Base-by-base conservation (phyloP, 2,113 vertebrate species). In the Crotophaga sulcirostris region DNA sequence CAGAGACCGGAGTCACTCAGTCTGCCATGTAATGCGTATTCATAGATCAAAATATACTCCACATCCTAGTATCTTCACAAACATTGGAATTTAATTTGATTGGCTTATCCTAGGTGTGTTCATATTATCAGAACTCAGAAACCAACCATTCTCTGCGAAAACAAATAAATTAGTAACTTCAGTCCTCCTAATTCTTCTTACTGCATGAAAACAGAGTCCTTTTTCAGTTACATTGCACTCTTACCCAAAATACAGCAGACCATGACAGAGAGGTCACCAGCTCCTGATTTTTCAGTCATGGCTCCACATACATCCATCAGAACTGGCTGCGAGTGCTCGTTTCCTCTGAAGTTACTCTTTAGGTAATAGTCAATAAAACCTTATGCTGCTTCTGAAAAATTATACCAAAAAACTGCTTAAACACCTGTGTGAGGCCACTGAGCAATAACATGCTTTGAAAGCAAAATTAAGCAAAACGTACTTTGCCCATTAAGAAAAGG, bases 401-500 rank as follows among this genome's bases (percentile, higher is more conserved):
- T 90, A 44, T 81, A 82, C 83, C 70, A 75, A 69, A 67, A 62
- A 93, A 87, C 73, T 82, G 66, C 85, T 94, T 93, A 90, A 97
- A 96, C 94, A 96, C 91, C 94, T 96, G 94, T 51, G 67, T 91
- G 94, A 87, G 95, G 93, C 94, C 93, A 93, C 96, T 67, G 80
- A 97, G 88, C 93, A 96, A 96, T 96, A 93, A 96, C 86, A 67
- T 74, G 77, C 73, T 82, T 10, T 78, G 85, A 84, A 95, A 95
- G 73, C 83, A 89, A 90, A 96, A 95, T 95, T 95, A 96, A 70
- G 77, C 90, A 92, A 89, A 93, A 60, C 42, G 2, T 82, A 64
- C 84, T 86, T 89, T 76, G 84, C 66, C 95, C 90, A 96, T 97
- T 97, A 97, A 96, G 86, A 92, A 95, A 97, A 92, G 75, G 89